A percentile compares a stretch with the other conserved stretches of the same genome.
These are phyloP conservation scores for Hycleus phaleratus DNA, from an alignment of 1,140 invertebrate species.

Conservation along the genomic window DNA sequence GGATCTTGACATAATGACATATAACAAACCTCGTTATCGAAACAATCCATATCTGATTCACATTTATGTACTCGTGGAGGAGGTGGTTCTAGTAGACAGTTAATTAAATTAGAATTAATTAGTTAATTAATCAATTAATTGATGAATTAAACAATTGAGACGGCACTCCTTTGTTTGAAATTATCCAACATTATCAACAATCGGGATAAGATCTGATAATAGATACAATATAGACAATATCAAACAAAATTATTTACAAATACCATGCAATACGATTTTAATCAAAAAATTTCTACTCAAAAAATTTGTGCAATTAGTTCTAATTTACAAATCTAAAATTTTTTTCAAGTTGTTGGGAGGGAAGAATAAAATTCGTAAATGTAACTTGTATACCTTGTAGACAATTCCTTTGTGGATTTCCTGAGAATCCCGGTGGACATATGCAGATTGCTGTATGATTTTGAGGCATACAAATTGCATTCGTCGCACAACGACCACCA, in stretches of 20 bases:
- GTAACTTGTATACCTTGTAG: conserved; percentile 36
- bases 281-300: too few species aligned
- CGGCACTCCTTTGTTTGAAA: background rate
- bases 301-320: conserved; percentile 13
- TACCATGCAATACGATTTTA: conserved; percentile 13
- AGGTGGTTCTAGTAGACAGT: conserved; percentile 51
- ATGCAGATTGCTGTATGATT: conserved; percentile 65
- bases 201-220: conserved; percentile 1
- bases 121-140: conserved; percentile 18
- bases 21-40: conserved; percentile 65
- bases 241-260: conserved; percentile 5
- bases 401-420: conserved; percentile 37
- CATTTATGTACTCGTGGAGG: conserved; percentile 59
- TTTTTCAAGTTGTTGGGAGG: background rate
- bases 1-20: conserved; percentile 65
- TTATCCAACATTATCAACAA: background rate
- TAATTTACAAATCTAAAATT: background rate
- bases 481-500: conserved; percentile 57
- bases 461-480: conserved; percentile 58
- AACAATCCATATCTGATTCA: conserved; percentile 65
- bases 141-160: conserved; percentile 5
- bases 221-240: conserved; percentile 6
- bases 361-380: too few species aligned
- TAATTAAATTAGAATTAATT: conserved; percentile 27
- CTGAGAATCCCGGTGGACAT: conserved; percentile 52